These are phyloP conservation scores for Myotis yumanensis DNA, from an alignment of 2,113 vertebrate species.

Conservation along the genomic window DNA sequence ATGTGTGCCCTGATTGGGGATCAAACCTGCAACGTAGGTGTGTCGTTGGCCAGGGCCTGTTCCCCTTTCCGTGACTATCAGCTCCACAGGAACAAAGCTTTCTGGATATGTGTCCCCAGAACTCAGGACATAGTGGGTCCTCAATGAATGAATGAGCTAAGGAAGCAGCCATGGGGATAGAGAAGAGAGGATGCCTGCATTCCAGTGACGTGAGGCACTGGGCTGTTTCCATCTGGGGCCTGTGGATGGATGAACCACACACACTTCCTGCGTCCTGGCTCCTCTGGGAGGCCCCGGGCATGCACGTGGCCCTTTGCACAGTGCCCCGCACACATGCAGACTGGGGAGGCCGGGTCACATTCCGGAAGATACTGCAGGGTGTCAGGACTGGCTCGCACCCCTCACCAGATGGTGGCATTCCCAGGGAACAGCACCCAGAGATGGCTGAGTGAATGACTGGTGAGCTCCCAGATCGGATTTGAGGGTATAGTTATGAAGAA, in stretches of 20 bases:
- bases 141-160: no score
- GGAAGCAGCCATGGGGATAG: neutral
- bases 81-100: neutral
- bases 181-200: rapidly evolving
- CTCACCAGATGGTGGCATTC: slow-evolving; percentile 66
- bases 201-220: neutral
- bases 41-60: no score
- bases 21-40: no score
- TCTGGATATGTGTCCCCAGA: neutral
- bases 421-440: slow-evolving; percentile 27
- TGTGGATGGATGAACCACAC: neutral
- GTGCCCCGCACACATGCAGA: neutral
- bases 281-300: rapidly evolving
- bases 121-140: neutral
- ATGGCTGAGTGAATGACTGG: neutral
- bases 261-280: rapidly evolving
- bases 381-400: neutral
- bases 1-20: no score
- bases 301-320: rapidly evolving
- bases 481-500: slow-evolving; percentile 43
- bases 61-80: neutral
- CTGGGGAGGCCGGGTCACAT: neutral
- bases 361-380: neutral
- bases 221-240: neutral
- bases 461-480: slow-evolving; percentile 3